phyloP scores from a whole-genome alignment of 2,113 vertebrate genomes.

The Scytalopus superciliaris region DNA sequence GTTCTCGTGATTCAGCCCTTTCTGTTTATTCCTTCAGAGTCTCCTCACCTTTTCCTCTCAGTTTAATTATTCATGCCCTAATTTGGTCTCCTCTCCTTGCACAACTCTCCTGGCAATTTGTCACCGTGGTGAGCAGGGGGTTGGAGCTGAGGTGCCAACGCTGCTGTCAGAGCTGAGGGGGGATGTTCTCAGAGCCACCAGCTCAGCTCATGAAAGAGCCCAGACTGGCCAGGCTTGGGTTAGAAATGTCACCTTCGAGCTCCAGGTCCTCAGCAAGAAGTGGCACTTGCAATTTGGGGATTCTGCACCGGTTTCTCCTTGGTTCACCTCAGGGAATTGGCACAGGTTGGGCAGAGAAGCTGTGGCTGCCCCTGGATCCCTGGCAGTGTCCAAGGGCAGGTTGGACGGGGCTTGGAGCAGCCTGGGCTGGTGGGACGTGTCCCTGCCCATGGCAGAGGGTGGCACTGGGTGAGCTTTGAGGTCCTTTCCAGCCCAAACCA shows the following conservation, averaged over 20 bases:
- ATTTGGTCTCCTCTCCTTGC: not conserved
- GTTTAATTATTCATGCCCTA: slow-evolving; percentile 50
- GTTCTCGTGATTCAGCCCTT: not conserved
- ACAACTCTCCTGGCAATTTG: not conserved
- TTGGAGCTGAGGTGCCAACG: not conserved
- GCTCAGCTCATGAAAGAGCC: not conserved
- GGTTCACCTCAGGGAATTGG: not conserved
- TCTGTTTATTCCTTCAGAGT: accelerated
- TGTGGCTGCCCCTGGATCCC: not conserved
- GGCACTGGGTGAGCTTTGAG: accelerated
- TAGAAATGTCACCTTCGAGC: accelerated
- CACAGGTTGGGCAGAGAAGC: not conserved
- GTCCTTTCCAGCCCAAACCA: not conserved
- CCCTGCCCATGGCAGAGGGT: not conserved
- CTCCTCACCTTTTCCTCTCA: not conserved
- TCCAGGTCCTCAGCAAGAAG: accelerated
- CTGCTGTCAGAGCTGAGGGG: not conserved
- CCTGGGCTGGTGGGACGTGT: not conserved
- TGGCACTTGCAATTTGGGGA: accelerated
- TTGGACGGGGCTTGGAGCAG: not conserved
- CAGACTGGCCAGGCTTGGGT: not conserved
- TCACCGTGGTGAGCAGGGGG: not conserved
- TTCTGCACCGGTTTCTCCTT: accelerated
- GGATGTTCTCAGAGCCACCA: not conserved
- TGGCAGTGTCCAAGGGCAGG: not conserved